These are phyloP conservation scores for Acronicta alni DNA, from an alignment of 2,888 invertebrate genomes.

Conservation along the genomic window DNA sequence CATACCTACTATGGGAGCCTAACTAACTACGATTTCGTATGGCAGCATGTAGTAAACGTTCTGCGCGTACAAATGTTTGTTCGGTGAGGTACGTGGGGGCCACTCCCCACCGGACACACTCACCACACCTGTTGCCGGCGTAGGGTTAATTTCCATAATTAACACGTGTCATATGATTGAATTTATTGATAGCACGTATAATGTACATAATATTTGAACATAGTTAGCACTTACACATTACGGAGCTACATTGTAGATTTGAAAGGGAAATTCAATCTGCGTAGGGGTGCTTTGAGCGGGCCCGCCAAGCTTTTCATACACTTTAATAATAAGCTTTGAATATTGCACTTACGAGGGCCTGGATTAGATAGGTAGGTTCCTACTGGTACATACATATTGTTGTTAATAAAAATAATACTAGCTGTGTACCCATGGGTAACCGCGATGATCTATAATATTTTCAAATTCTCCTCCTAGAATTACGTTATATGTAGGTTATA, in stretches of 20 bases:
- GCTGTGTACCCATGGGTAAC: no score
- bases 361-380: no score
- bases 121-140: constrained; percentile 45
- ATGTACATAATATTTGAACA: no score
- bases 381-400: no score
- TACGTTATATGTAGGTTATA: no score
- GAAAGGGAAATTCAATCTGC: constrained; percentile 6
- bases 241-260: constrained; percentile 1
- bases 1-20: no score
- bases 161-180: constrained; percentile 23
- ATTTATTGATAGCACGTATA: constrained; percentile 5
- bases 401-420: no score
- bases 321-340: neutral
- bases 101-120: constrained; percentile 29
- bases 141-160: constrained; percentile 46
- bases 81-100: neutral
- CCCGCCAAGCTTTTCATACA: constrained; percentile 1
- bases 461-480: no score
- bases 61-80: neutral
- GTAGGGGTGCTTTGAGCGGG: neutral
- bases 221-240: no score
- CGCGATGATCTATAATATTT: no score
- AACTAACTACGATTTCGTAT: no score
- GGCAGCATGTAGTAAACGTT: neutral
- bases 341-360: no score